These are phyloP conservation scores for Rhopalosiphum padi DNA, from an alignment of 1,140 invertebrate species.

Conservation along the genomic window DNA sequence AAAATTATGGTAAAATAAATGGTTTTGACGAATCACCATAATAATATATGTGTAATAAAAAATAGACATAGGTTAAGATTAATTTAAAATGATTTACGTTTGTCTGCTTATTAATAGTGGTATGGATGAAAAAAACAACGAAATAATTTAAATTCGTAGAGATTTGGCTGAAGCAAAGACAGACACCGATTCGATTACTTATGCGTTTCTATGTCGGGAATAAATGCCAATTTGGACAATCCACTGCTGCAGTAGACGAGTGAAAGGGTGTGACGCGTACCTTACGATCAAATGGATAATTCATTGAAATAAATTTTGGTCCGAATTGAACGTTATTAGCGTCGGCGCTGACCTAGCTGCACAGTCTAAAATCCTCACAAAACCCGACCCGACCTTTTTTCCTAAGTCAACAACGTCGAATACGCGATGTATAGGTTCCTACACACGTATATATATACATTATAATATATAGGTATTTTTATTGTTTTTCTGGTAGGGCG, in stretches of 20 bases:
- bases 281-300: not conserved
- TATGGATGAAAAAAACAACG: not conserved
- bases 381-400: not conserved
- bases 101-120: not conserved
- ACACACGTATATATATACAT: not conserved
- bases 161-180: not conserved
- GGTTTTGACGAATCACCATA: not conserved
- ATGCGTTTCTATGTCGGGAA: not conserved
- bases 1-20: not conserved
- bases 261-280: not conserved
- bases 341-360: not conserved
- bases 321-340: not conserved
- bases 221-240: not conserved
- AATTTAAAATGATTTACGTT: not conserved
- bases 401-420: not conserved
- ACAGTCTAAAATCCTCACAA: not conserved
- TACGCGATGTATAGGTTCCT: not conserved
- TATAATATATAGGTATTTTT: not conserved
- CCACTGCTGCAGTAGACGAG: too few species aligned
- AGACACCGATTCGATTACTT: not conserved
- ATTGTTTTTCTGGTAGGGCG: not conserved
- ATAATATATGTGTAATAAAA: not conserved
- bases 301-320: slow-evolving; percentile 1
- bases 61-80: not conserved
- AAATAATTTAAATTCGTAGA: not conserved